Percentiles rank a stretch among this genome's conserved stretches.
Evolutionary conservation across 2,888 invertebrate species (phyloP).

Genomic region (Andricus curvator): DNA sequence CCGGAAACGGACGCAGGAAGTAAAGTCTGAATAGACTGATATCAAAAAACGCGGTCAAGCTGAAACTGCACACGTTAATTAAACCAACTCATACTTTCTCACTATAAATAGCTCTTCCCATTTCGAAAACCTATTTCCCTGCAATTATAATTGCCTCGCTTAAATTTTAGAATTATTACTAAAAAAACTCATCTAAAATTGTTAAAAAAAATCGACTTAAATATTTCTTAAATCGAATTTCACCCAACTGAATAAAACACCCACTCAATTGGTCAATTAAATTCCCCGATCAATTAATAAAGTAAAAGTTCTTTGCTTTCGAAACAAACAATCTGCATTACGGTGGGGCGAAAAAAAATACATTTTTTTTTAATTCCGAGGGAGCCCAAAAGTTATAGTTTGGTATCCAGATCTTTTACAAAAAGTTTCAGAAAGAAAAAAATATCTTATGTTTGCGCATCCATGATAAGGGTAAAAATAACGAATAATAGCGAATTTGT

Average conservation of each 20-base stretch:
- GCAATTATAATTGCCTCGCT: background rate
- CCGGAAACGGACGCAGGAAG: slow-evolving; percentile 2
- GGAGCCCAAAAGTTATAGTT: no score
- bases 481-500: no score
- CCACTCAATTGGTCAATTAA: background rate
- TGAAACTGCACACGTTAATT: background rate
- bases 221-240: no score
- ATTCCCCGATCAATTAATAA: background rate
- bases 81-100: background rate
- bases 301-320: background rate
- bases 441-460: no score
- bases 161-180: background rate
- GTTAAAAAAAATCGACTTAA: background rate
- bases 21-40: slow-evolving; percentile 17
- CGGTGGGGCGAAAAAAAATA: no score
- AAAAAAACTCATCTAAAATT: background rate
- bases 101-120: background rate
- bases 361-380: no score
- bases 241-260: background rate
- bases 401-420: no score
- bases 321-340: background rate
- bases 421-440: no score
- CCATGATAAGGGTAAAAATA: no score
- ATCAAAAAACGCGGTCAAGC: slow-evolving; percentile 3
- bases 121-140: background rate